Evolutionary conservation across 2,888 invertebrate species (phyloP), one percentile per base, ranked within the genome.

Genomic region (Ophion obscuratus): DNA sequence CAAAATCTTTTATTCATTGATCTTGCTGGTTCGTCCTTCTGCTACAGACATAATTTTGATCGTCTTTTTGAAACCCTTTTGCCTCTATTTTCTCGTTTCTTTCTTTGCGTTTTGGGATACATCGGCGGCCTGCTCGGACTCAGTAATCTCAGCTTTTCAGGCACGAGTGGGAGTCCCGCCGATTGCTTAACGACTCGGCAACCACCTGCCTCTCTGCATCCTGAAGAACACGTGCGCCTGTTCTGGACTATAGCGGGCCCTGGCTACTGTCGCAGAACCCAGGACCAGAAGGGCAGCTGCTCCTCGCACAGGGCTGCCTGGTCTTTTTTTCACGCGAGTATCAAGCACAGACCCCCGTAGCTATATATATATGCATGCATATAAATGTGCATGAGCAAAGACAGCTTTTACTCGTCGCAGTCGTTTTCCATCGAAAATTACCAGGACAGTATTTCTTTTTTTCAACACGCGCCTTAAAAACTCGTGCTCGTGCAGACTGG

Each of bases 161-260:
- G 89, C 75, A 85, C 67, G 91, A 91, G 92, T 89, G 91, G 92
- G 92, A 92, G 84, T 68, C 68, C 24, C 78, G 90, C 89, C 90
- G 91, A 92, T 92, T 91, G 90, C 90, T 92, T 91, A 90, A 92
- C 92, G 90, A 92, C 81, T 66, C 93, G 92, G 90, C 91, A 91
- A 89, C 93, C 93, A 93, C 93, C 93, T 93, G 93, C 93, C 92
- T 88, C 87, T 70, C 61, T 47, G 64, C 31, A 44, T 64, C 67
- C 67, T 77, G 71, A 88, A 88, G 90, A 92, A 93, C 93, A 92
- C 93, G 93, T 93, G 91, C 84, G 81, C 81, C 74, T 59, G 66
- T 67, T 47, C 70, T 36, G 77, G 53, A 76, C 76, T 74, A 17
- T 53, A 68, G 84, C 91, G 89, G 90, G 90, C 86, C 78, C 68